phyloP scores from a whole-genome alignment of 2,113 vertebrate genomes.

The Athene noctua region DNA sequence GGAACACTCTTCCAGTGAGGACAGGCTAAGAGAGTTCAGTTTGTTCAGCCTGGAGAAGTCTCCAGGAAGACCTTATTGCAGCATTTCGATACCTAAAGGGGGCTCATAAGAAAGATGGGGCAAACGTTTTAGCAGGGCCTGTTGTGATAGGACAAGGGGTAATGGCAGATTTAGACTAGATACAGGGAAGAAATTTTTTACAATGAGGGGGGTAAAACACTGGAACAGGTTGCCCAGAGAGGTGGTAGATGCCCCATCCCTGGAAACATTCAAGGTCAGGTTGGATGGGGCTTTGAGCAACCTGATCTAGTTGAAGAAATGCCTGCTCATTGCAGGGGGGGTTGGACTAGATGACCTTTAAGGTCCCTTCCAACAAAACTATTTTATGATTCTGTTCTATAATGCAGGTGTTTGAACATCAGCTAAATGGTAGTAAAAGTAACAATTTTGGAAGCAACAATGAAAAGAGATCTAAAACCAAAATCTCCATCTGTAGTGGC shows the following conservation, averaged over 20 bases:
- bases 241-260: neutral
- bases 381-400: neutral
- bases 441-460: neutral
- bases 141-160: neutral
- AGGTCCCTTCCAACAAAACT: neutral
- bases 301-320: neutral
- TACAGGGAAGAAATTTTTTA: neutral
- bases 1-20: no score
- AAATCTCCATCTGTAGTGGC: neutral
- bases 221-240: neutral
- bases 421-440: neutral
- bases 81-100: neutral
- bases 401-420: neutral
- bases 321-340: accelerated
- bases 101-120: neutral
- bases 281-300: neutral
- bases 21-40: no score
- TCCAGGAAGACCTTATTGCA: neutral
- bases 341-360: neutral
- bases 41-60: neutral
- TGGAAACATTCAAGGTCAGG: neutral
- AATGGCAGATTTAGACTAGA: neutral
- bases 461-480: neutral
- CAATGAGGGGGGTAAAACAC: neutral
- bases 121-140: neutral